Evolutionary conservation across 2,888 invertebrate species (phyloP).

Genomic region (Aquatica leii): DNA sequence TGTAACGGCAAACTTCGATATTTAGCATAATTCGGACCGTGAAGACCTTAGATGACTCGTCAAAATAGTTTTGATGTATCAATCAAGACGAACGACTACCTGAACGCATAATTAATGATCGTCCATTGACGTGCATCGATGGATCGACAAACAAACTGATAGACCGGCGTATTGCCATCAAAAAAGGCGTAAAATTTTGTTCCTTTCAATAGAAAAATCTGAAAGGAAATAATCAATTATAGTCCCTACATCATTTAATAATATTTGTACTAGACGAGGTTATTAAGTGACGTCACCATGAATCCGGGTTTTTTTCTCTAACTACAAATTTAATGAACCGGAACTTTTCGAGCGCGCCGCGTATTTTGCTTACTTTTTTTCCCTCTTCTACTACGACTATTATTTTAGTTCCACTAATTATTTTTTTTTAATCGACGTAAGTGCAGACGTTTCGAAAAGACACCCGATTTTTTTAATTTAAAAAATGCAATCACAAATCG

Average conservation of each 20-base stretch:
- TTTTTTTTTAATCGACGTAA: too few relatives aligned
- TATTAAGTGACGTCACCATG: slow-evolving; percentile 39
- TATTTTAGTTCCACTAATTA: slow-evolving; percentile 14
- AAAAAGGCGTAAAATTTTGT: too few relatives aligned
- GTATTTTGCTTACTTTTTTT: slow-evolving; percentile 16
- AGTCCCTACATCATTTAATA: slow-evolving; percentile 43
- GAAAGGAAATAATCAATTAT: slow-evolving; percentile 45
- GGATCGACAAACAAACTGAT: too few relatives aligned
- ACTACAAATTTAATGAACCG: slow-evolving; percentile 41
- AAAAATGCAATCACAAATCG: slow-evolving; percentile 38
- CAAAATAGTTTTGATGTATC: too few relatives aligned
- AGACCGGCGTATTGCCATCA: too few relatives aligned
- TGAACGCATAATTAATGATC: too few relatives aligned
- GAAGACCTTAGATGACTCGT: too few relatives aligned
- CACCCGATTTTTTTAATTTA: slow-evolving; percentile 23
- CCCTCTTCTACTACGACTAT: not conserved
- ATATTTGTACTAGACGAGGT: slow-evolving; percentile 42
- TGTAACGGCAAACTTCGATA: too few relatives aligned
- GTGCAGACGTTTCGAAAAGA: too few relatives aligned
- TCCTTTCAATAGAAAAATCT: not conserved
- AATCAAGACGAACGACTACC: too few relatives aligned
- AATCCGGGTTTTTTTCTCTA: slow-evolving; percentile 40
- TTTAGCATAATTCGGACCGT: too few relatives aligned
- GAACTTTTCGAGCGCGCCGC: not conserved
- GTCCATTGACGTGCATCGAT: too few relatives aligned